Evolutionary conservation across 2,113 vertebrate genomes (phyloP), one percentile per base, ranked within the genome.

Genomic region (Psilopsiagon aymara): DNA sequence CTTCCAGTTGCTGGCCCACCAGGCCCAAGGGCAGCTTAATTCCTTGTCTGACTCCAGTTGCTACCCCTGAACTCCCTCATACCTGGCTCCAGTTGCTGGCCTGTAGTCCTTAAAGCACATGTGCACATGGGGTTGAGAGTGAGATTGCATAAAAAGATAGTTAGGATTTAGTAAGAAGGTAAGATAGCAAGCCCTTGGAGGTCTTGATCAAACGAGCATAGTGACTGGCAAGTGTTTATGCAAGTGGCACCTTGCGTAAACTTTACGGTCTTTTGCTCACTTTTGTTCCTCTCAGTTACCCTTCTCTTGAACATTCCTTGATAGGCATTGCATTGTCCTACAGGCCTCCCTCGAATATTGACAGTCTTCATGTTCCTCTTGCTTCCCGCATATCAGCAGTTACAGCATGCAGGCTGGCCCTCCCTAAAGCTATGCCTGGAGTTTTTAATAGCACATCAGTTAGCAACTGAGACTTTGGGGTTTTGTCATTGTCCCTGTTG

Each of bases 121-220:
- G 0, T 71, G n/a, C 27, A 4, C 0, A 0, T n/a, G 17, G 19
- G 4, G 2, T 52, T 67, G 57, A 55, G 29, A 73, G 15, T 52
- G 31, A 88, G 52, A 27, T 21, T 64, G n/a, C 18, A 17, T 3
- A 53, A n/a, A 64, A 60, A 46, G 31, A 9, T 5, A 43, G 33
- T 51, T 46, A 41, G 27, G 9, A 20, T 79, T 85, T 82, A 49
- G 27, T 66, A 53, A 90, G 41, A 67, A 63, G 43, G 23, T 47
- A 13, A 16, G 33, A 27, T 69, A 1, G 17, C n/a, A 41, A 86
- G 24, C 37, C 24, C 35, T 7, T 29, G 7, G 35, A 21, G 27
- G 31, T 28, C 41, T 78, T 55, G 33, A 60, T 44, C 59, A n/a
- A 49, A 31, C 35, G 41, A 66, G 21, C 33, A 3, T 19, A 18